Conservation (phyloP, 53 echinoderm and acorn worm species). For the Hippasteria phrygiana region DNA sequence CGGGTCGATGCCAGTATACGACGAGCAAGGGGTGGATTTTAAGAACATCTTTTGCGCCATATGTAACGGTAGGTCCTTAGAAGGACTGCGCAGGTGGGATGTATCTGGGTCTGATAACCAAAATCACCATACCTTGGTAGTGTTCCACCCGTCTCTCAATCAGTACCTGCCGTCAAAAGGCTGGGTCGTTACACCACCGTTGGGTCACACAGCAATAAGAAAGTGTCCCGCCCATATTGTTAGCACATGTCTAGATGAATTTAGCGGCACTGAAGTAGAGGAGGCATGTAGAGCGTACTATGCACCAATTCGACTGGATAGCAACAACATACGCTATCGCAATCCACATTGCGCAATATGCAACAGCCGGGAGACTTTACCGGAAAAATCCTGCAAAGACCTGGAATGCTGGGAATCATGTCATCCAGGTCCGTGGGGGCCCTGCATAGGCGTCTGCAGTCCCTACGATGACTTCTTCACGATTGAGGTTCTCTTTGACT, state of each 20-base stretch:
- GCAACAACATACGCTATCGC: background rate
- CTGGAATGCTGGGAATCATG: background rate
- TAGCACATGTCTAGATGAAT: constrained; percentile 4
- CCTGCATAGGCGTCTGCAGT: background rate
- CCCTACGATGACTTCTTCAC: constrained; percentile 19
- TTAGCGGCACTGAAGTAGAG: background rate
- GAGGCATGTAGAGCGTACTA: constrained; percentile 37
- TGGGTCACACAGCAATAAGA: background rate
- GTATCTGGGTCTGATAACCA: background rate
- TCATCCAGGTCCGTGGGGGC: constrained; percentile 8
- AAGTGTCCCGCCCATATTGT: constrained; percentile 35
- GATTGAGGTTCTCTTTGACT: constrained; percentile 56
- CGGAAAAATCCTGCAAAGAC: constrained; percentile 16
- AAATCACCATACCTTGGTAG: background rate
- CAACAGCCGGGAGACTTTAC: background rate
- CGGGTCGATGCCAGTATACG: constrained; percentile 40
- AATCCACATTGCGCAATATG: constrained; percentile 73
- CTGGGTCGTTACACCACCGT: constrained; percentile 16
- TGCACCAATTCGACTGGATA: constrained; percentile 10
- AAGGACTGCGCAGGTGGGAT: constrained; percentile 26
- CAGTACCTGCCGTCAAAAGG: background rate
- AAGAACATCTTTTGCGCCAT: constrained; percentile 68
- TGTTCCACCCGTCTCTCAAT: background rate
- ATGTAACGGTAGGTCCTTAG: constrained; percentile 47
- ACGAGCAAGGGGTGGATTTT: constrained; percentile 36